phyloP scores from a whole-genome alignment of 1,140 invertebrate genomes.

The Cydia fagiglandana region DNA sequence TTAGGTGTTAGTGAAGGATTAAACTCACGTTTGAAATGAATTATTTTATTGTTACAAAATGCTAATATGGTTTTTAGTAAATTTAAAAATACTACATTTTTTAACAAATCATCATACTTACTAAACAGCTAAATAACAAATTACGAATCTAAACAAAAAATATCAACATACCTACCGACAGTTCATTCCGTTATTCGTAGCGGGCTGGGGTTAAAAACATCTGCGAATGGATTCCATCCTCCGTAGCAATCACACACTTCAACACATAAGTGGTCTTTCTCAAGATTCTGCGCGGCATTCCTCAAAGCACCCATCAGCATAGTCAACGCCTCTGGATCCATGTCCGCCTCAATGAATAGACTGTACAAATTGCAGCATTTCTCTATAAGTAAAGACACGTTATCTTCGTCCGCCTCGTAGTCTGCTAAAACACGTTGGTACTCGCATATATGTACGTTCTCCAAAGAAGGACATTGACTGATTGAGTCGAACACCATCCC shows the following conservation, averaged over 20 bases:
- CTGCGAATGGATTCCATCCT: conserved; percentile 43
- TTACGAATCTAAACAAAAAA: neutral
- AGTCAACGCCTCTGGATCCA: conserved; percentile 38
- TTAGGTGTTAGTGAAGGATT: neutral
- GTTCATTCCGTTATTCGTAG: conserved; percentile 40
- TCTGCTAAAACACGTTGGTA: conserved; percentile 36
- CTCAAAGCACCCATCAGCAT: conserved; percentile 38
- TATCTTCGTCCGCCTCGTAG: conserved; percentile 2
- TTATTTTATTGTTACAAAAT: neutral
- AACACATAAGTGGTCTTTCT: conserved; percentile 37
- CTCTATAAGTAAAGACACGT: conserved; percentile 38
- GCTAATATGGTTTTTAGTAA: neutral
- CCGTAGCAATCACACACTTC: conserved; percentile 40
- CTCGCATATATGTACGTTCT: conserved; percentile 45
- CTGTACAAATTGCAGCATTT: conserved; percentile 41
- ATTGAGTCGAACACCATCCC: conserved; percentile 37
- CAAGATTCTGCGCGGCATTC: conserved; percentile 36
- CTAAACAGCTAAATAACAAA: conserved; percentile 1
- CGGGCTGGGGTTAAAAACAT: conserved; percentile 38
- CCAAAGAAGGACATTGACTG: conserved; percentile 36
- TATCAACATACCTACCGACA: neutral
- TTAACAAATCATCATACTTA: neutral
- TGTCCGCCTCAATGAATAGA: conserved; percentile 43
- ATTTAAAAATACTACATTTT: neutral
- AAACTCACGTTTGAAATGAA: neutral